These are phyloP conservation scores for Apotomis betuletana DNA, from an alignment of 2,888 invertebrate species.

Conservation along the genomic window DNA sequence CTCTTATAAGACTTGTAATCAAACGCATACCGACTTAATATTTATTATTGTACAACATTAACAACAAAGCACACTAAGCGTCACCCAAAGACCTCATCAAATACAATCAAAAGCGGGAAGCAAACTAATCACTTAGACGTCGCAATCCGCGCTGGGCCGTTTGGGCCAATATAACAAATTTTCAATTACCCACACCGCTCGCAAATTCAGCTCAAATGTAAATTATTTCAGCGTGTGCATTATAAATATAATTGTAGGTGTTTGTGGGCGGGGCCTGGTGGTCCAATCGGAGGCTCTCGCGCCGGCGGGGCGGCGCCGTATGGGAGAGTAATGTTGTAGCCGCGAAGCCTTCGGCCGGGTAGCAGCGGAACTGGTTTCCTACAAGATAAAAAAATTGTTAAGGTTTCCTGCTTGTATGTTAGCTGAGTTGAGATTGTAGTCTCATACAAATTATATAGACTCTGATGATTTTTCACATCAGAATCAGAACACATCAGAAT, in stretches of 20 bases:
- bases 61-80: slow-evolving; percentile 24
- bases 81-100: slow-evolving; percentile 40
- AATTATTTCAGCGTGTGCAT: slow-evolving; percentile 82
- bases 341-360: slow-evolving; percentile 73
- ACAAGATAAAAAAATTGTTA: slow-evolving; percentile 20
- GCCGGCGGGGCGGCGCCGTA: slow-evolving; percentile 72
- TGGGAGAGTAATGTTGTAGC: slow-evolving; percentile 78
- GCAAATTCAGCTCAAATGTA: slow-evolving; percentile 83
- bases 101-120: slow-evolving; percentile 48
- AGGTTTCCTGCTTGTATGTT: slow-evolving; percentile 18
- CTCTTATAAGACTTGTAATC: not conserved
- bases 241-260: slow-evolving; percentile 83
- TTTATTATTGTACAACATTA: slow-evolving; percentile 5
- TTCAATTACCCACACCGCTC: slow-evolving; percentile 81
- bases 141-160: slow-evolving; percentile 63
- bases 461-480: too few relatives aligned
- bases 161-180: slow-evolving; percentile 82
- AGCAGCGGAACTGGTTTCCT: slow-evolving; percentile 53
- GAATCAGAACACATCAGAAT: too few relatives aligned
- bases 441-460: not conserved
- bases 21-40: too few relatives aligned
- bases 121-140: slow-evolving; percentile 70
- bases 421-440: not conserved
- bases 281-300: slow-evolving; percentile 68
- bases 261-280: slow-evolving; percentile 68